Evolutionary conservation across 1,140 invertebrate genomes (phyloP).

Genomic region (Drosophila tani): DNA sequence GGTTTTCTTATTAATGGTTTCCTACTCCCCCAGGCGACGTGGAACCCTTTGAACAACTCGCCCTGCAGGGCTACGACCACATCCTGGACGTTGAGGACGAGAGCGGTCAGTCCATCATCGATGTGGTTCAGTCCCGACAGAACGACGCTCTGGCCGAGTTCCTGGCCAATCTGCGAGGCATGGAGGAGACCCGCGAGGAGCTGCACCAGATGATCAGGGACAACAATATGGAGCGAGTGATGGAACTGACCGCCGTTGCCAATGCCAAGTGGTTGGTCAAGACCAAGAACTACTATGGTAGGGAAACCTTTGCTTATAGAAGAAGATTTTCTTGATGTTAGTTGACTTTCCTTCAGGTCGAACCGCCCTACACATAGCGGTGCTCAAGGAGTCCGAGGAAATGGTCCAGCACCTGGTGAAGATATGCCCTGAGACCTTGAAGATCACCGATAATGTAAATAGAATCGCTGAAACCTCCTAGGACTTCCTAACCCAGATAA

Average conservation of each 20-base stretch:
- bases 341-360: constrained; percentile 83
- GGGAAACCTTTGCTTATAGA: not conserved
- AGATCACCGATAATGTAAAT: constrained; percentile 94
- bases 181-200: constrained; percentile 91
- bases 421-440: constrained; percentile 90
- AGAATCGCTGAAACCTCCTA: too few relatives aligned
- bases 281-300: constrained; percentile 90
- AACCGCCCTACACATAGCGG: constrained; percentile 92
- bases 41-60: constrained; percentile 90
- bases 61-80: constrained; percentile 94
- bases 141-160: constrained; percentile 89
- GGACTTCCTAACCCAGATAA: too few relatives aligned
- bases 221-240: constrained; percentile 87
- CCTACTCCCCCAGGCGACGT: constrained; percentile 87
- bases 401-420: constrained; percentile 91
- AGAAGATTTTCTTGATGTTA: not conserved
- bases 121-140: constrained; percentile 88
- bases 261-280: constrained; percentile 89
- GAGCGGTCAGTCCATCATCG: constrained; percentile 88
- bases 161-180: constrained; percentile 88
- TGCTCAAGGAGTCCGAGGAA: constrained; percentile 91
- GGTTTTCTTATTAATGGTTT: not conserved
- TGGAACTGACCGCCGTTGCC: constrained; percentile 87
- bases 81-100: constrained; percentile 92
- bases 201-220: constrained; percentile 91